Conservation (phyloP, 1,140 invertebrate species). For the Drosophila triauraria region DNA sequence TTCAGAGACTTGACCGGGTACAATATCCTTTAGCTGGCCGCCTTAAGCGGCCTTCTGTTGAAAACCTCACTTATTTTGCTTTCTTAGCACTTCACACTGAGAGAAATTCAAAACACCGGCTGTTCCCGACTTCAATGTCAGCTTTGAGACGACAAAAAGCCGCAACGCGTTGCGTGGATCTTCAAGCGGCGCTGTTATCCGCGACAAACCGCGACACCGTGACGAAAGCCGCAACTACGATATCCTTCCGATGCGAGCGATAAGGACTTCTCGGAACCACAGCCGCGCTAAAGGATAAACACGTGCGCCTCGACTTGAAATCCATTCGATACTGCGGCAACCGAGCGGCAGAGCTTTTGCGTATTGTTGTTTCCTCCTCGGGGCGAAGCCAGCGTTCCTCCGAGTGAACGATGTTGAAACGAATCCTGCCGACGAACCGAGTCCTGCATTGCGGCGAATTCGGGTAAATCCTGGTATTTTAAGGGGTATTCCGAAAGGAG, state of each 20-base stretch:
- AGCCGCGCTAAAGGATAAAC: slow-evolving; percentile 40
- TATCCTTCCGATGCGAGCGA: slow-evolving; percentile 35
- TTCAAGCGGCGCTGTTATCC: not conserved
- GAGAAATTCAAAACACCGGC: slow-evolving; percentile 2
- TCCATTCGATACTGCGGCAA: slow-evolving; percentile 68
- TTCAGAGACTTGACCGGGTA: not conserved
- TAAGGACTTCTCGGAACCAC: slow-evolving; percentile 32
- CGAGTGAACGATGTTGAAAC: slow-evolving; percentile 4
- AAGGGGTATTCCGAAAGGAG: not conserved
- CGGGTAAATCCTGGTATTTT: slow-evolving; percentile 3
- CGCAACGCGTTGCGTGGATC: slow-evolving; percentile 1
- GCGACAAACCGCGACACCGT: slow-evolving; percentile 12
- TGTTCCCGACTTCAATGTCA: not conserved
- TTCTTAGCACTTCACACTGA: slow-evolving; percentile 13
- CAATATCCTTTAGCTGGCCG: slow-evolving; percentile 32
- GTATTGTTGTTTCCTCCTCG: slow-evolving; percentile 26
- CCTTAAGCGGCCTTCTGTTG: slow-evolving; percentile 20
- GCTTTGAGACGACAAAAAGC: slow-evolving; percentile 7
- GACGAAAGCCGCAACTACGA: slow-evolving; percentile 7
- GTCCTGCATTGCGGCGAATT: slow-evolving; percentile 21
- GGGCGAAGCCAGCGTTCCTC: slow-evolving; percentile 7
- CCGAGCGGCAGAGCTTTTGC: slow-evolving; percentile 34
- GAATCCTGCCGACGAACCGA: slow-evolving; percentile 2
- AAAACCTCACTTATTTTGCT: slow-evolving; percentile 21
- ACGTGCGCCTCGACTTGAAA: slow-evolving; percentile 69